Evolutionary conservation across 2,113 vertebrate species (phyloP).

Genomic region (Solenodon paradoxus): DNA sequence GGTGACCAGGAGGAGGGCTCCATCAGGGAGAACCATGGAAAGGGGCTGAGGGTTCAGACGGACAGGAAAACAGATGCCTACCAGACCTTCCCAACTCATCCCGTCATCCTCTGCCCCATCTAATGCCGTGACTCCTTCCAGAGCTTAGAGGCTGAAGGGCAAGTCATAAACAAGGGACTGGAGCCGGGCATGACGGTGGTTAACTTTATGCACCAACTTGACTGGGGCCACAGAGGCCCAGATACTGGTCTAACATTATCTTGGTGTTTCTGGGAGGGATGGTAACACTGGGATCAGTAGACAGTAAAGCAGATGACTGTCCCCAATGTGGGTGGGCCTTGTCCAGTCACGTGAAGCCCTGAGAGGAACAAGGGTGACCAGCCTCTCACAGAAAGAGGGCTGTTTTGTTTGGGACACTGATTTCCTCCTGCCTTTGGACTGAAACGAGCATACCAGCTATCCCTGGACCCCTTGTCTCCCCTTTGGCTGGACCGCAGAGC

Average conservation of each 20-base stretch:
- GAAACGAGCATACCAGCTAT: too few species aligned
- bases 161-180: not conserved
- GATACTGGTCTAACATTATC: not conserved
- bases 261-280: not conserved
- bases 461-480: too few species aligned
- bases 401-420: not conserved
- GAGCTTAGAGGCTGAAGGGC: not conserved
- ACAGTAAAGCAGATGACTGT: not conserved
- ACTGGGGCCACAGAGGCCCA: not conserved
- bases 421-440: not conserved
- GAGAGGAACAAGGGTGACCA: fast-evolving
- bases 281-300: not conserved
- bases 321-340: not conserved
- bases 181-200: fast-evolving
- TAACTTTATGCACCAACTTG: not conserved
- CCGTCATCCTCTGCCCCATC: not conserved
- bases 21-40: not conserved
- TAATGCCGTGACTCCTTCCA: not conserved
- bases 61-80: not conserved
- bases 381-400: too few species aligned
- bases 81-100: not conserved
- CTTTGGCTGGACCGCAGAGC: too few species aligned
- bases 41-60: not conserved
- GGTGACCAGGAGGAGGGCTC: fast-evolving
- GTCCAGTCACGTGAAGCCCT: not conserved